phyloP scores from a whole-genome alignment of 2,888 invertebrate genomes.

The Eupithecia vulgata region DNA sequence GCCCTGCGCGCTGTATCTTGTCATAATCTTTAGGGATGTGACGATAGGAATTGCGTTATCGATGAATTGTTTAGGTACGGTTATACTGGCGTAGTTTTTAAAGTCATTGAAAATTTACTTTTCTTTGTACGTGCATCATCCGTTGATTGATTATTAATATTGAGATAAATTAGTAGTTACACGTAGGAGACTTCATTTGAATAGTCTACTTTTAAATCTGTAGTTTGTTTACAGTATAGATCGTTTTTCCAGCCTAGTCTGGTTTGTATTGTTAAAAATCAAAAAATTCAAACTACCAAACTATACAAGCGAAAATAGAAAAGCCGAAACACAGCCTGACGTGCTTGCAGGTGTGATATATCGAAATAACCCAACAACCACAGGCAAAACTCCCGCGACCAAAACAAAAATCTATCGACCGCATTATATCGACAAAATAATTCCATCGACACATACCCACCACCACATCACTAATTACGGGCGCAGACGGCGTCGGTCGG shows the following conservation, averaged over 20 bases:
- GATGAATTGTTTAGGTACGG: constrained; percentile 37
- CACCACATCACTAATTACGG: constrained; percentile 81
- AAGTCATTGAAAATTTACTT: background rate
- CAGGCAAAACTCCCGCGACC: background rate
- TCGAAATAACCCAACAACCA: background rate
- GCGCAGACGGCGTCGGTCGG: constrained; percentile 78
- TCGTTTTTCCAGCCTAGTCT: background rate
- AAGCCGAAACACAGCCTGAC: background rate
- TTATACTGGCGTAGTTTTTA: background rate
- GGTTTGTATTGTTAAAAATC: no score
- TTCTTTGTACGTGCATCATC: background rate
- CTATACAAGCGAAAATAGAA: background rate
- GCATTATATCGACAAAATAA: constrained; percentile 14
- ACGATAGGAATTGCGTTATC: constrained; percentile 29
- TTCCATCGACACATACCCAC: constrained; percentile 57
- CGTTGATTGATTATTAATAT: background rate
- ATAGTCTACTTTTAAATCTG: background rate
- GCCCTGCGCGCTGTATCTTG: constrained; percentile 81
- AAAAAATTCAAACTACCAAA: background rate
- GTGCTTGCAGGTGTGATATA: background rate
- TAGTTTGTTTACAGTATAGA: background rate
- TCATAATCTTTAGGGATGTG: constrained; percentile 79
- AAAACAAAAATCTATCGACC: constrained; percentile 4
- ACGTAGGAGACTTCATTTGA: background rate
- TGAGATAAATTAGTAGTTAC: background rate